Evolutionary conservation across 2,888 invertebrate species (phyloP), one percentile per base, ranked within the genome.

Genomic region (Linnaemya tessellans): DNA sequence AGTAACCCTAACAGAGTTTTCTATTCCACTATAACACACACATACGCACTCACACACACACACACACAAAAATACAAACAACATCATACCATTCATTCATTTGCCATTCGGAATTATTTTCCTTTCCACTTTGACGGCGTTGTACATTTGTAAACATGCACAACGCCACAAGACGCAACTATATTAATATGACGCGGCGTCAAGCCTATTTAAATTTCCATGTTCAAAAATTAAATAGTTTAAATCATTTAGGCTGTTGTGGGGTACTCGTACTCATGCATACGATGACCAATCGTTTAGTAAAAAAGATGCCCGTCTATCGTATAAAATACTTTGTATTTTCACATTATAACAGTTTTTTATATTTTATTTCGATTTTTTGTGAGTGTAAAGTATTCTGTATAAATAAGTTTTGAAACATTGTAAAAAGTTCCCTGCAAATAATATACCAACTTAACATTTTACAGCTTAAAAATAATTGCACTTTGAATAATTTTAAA

Each of bases 71-170:
- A 20, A 68, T 3, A 60, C 0, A 35, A 11, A 60, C 46, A 43
- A 65, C 41, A 79, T 20, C 64, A 43, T 30, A 51, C 43, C 70
- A 35, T 41, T 22, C 62, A 51, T 64, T 73, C 56, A 35, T 73
- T 62, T 46, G 35, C 9, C 35, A 64, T 80, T 38, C 64, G 25
- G 64, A 46, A 35, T 71, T 80, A 56, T 54, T 73, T 73, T 80
- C 65, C 56, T 60, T 80, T 65, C 64, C 65, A 56, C 80, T 80
- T 73, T 65, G 65, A 73, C 65, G 73, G 25, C 49, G 25, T 41
- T 73, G 65, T 49, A 20, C 49, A 67, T 73, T 80, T 73, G 46
- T 56, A 65, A 56, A 58, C 25, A 41, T 30, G 10, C 30, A 22
- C 38, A 25, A 25, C n/a, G 38, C 22, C 9, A 20, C 30, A 56